Base-by-base conservation (phyloP, 2,888 invertebrate species). In the Lasius fuliginosus region DNA sequence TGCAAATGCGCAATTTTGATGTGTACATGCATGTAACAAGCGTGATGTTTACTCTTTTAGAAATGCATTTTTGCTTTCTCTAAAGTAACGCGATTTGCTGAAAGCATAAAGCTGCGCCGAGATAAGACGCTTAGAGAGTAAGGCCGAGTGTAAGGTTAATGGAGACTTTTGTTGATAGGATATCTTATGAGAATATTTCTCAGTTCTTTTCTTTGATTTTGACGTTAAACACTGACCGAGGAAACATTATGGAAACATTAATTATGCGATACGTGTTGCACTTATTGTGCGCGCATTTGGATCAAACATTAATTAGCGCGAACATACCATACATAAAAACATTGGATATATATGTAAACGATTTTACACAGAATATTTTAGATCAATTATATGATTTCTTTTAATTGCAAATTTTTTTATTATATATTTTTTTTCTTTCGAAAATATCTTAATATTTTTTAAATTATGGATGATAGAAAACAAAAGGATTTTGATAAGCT, bases 71-170 rank as follows among this genome's bases (percentile, higher is more conserved):
- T 23, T 64, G 33, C 46, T 11, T 62, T 12, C n/a, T 33, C 5
- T 30, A 46, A 30, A 74, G 33, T 23, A 42, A 74, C 9, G 30
- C 8, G 5, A 42, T 42, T 75, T 40, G 15, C 23, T 64, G 9
- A 42, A 64, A 18, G 42, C 42, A 30, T 60, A 60, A 62, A 74
- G 12, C 74, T 60, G 4, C 4, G n/a, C 15, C 1, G 9, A 46
- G 42, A 62, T 30, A 60, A 58, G 58, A 74, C 15, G 30, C 36
- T 62, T 74, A 62, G 30, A 64, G 9, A 64, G n/a, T n/a, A n/a
- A 2, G 1, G 18, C 18, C 6, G 18, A 53, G n/a, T 53, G 49
- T n/a, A 8, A 46, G 12, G 30, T 33, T 75, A 75, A 75, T 46
- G 9, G 23, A 64, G 12, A 75, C 46, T 46, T 46, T 62, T n/a